Conservation (phyloP, 2,113 vertebrate species). For the Heptranchias perlo region DNA sequence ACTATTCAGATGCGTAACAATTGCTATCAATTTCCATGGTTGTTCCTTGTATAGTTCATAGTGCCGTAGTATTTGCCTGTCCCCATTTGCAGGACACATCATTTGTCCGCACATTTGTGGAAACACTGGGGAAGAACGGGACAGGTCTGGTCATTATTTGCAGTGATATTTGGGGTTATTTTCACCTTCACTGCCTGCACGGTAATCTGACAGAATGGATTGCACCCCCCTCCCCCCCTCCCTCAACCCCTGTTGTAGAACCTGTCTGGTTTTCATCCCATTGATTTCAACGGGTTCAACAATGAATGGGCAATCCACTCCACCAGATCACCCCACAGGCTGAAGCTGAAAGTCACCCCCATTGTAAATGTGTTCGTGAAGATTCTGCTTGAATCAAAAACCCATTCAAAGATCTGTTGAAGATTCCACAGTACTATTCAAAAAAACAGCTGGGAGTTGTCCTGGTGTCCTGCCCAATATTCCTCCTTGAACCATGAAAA, state of each 20-base stretch:
- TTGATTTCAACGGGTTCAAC: not conserved
- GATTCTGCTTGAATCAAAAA: not conserved
- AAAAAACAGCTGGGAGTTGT: not conserved
- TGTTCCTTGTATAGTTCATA: not conserved
- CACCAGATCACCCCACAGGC: not conserved
- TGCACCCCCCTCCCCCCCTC: no score
- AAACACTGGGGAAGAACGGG: not conserved
- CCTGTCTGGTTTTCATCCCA: not conserved
- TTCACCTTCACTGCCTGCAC: not conserved
- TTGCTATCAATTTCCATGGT: not conserved
- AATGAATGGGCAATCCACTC: not conserved
- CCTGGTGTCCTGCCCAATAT: not conserved
- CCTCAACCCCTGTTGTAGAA: no score
- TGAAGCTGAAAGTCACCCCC: not conserved
- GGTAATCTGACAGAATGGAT: not conserved
- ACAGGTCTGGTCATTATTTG: no score
- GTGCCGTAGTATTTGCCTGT: not conserved
- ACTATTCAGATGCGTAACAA: not conserved
- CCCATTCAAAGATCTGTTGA: not conserved
- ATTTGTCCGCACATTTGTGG: not conserved
- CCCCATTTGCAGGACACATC: not conserved
- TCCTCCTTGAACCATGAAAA: not conserved
- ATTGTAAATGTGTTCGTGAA: not conserved
- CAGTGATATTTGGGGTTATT: not conserved
- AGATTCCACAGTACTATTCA: not conserved